These are phyloP conservation scores for Bergia sp. DNA, from an alignment of 92 coral and sea anemone genomes.

Conservation along the genomic window DNA sequence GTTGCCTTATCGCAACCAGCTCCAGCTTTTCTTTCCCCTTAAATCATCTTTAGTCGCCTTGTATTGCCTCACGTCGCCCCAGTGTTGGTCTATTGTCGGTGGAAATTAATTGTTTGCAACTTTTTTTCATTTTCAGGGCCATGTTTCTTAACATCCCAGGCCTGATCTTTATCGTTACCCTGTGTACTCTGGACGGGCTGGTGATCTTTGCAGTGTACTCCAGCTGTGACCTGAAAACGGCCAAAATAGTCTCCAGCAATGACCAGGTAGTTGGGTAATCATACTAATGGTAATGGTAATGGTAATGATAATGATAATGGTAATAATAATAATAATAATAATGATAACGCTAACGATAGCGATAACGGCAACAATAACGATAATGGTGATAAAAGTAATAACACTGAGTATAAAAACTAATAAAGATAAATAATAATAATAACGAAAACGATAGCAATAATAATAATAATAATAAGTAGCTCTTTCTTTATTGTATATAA, in stretches of 20 bases:
- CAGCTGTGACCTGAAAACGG: slow-evolving; percentile 69
- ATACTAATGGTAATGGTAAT: no score
- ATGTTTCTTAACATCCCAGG: slow-evolving; percentile 86
- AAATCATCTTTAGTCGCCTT: no score
- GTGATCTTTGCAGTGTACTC: slow-evolving; percentile 93
- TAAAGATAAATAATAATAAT: no score
- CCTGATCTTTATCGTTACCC: slow-evolving; percentile 78
- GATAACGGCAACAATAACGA: no score
- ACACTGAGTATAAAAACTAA: not conserved
- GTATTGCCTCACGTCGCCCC: not conserved
- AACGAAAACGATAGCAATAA: no score
- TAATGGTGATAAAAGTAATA: no score
- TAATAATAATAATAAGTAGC: no score
- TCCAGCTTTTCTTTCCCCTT: no score
- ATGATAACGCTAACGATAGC: no score
- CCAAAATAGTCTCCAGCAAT: slow-evolving; percentile 76
- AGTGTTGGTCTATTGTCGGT: not conserved
- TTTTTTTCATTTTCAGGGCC: slow-evolving; percentile 53
- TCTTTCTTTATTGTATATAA: not conserved
- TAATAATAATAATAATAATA: no score
- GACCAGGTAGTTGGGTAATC: slow-evolving; percentile 71
- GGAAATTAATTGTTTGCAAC: not conserved
- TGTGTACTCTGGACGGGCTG: slow-evolving; percentile 92
- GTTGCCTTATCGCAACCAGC: no score
- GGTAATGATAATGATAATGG: no score